Evolutionary conservation across 1,140 invertebrate genomes (phyloP), one percentile per base, ranked within the genome.

Genomic region (Geopemphigus sp.): DNA sequence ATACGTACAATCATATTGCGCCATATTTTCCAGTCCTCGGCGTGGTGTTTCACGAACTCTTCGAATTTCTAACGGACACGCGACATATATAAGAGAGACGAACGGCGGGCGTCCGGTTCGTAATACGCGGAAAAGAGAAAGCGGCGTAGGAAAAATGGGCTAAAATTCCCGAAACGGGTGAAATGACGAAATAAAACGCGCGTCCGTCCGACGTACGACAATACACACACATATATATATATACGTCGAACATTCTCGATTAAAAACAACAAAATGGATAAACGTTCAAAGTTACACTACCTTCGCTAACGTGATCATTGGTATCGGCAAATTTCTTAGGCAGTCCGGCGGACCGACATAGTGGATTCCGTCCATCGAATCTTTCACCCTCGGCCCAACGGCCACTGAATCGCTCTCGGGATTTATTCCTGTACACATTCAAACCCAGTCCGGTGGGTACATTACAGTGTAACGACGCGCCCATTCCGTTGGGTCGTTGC

Each of bases 1-100:
- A 87, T 88, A 66, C 90, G 84, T 0, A 92, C 87, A 10, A 89
- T 89, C 80, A 92, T 82, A 83, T 89, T 88, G 78, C 87, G 85
- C 90, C 90, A 92, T 83, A 85, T 6, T 90, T 91, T 73, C 84
- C 83, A 81, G 89, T 88, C 64, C 83, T 87, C 81, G 87, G 85
- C 17, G 88, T 89, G 83, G 66, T 81, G 70, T 39, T 74, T 80
- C 12, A 83, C 80, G 39, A 83, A 83, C 6, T 82, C 80, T 61
- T 83, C 82, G 66, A 83, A 83, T 56, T 81, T 78, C 83, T 83
- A 73, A 39, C 8, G 32, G 32, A 39, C 32, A 39, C 8, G 8
- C n/a, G 8, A 39, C 32, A 39, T 39, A 39, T n/a, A n/a, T n/a
- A n/a, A n/a, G n/a, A n/a, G n/a, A n/a, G n/a, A n/a, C n/a, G n/a